Base-by-base conservation (phyloP, 2,797 vertebrate genomes). In the Denticeps clupeoides region DNA sequence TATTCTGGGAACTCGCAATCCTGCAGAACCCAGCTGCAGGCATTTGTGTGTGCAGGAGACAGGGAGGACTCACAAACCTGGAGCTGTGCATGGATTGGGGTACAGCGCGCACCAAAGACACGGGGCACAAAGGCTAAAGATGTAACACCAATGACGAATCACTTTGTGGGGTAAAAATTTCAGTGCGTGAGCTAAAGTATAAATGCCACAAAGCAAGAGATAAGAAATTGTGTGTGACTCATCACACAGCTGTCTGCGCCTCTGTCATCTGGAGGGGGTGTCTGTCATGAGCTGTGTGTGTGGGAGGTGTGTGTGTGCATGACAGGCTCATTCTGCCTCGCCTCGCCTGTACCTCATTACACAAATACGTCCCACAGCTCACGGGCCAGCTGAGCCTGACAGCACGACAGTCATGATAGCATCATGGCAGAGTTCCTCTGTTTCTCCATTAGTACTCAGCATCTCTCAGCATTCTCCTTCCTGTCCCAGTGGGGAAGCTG, bases 331-430 rank as follows among this genome's bases (percentile, higher is more conserved):
- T 57, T 62, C 41, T 43, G 55, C 55, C 43, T 13, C 16, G 28
- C 58, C 50, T 53, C 42, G 41, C 51, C 48, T 51, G 58, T 69
- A 61, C 54, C 63, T 64, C 65, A 63, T 64, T 66, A 61, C 51
- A 63, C 59, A 65, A 55, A 73, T 52, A 54, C 23, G 65, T 63
- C 55, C 49, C 61, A 45, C 57, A 50, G 57, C 53, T 49, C 61
- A 59, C 51, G 46, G 62, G 7, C 28, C 63, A 37, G 25, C 46
- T 41, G 28, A 37, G 53, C 59, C 27, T 51, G 61, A 65, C 53
- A 56, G 46, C 27, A 58, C 42, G 62, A 71, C 64, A 53, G 41
- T 51, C 46, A 51, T 43, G 53, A 56, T 58, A 52, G 51, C 61
- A 56, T 67, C 60, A 26, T 8, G 31, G 53, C 64, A 52, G 49